phyloP scores from a whole-genome alignment of 2,113 vertebrate genomes.

The Nansenia antarctica region DNA sequence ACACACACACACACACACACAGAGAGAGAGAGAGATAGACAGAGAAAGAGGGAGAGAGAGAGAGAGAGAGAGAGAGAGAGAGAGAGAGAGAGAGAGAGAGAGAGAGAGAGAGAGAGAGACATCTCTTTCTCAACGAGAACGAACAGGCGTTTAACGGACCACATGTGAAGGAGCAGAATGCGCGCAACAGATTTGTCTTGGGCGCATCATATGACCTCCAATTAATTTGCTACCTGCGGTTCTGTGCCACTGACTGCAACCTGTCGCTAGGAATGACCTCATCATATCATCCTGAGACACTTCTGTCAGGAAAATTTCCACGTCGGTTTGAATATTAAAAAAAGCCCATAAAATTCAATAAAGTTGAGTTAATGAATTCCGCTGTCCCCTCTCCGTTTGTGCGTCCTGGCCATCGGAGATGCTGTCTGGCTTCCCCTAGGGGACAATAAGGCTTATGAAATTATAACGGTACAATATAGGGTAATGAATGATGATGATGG shows the following conservation, averaged over 20 bases:
- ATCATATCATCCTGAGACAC: not conserved
- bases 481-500: not conserved
- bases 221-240: not conserved
- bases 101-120: not conserved
- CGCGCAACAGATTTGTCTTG: not conserved
- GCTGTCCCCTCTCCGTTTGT: not conserved
- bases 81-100: too few species aligned
- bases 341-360: not conserved
- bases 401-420: not conserved
- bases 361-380: not conserved
- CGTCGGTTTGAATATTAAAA: not conserved
- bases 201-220: not conserved
- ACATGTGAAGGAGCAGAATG: not conserved
- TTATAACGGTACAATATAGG: too few species aligned
- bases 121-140: not conserved
- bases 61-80: too few species aligned
- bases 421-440: not conserved
- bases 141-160: not conserved
- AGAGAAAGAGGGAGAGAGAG: too few species aligned
- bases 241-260: not conserved
- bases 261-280: not conserved
- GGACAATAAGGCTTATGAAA: not conserved
- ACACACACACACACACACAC: too few species aligned
- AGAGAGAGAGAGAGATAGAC: too few species aligned
- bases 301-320: not conserved